Percentiles rank a stretch among this genome's conserved stretches.
These are phyloP conservation scores for Xiphophorus couchianus DNA, from an alignment of 2,113 vertebrate species.

Conservation along the genomic window DNA sequence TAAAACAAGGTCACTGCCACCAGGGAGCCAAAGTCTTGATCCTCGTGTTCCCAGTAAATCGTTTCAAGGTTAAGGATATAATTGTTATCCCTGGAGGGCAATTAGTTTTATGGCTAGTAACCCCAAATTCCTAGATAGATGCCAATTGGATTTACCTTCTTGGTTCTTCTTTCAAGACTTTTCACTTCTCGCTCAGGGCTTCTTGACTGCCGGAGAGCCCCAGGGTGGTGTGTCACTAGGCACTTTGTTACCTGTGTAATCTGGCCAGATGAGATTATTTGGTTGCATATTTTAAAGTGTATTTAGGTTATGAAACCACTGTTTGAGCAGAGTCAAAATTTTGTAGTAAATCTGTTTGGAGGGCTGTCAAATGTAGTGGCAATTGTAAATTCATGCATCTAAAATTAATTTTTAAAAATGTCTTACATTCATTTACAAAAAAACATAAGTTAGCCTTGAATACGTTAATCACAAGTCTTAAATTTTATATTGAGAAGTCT, in stretches of 20 bases:
- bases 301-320: not conserved
- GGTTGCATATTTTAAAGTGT: not conserved
- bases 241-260: not conserved
- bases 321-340: not conserved
- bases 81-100: constrained; percentile 1
- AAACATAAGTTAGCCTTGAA: no score
- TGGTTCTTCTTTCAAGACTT: not conserved
- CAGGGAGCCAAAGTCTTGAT: constrained; percentile 4
- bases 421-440: no score
- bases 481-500: no score
- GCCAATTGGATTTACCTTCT: constrained; percentile 2
- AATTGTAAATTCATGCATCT: no score
- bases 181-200: not conserved
- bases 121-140: not conserved
- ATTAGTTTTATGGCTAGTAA: not conserved
- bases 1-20: constrained; percentile 6
- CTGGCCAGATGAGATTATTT: not conserved
- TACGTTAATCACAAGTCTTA: no score
- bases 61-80: constrained; percentile 8
- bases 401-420: no score
- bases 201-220: not conserved
- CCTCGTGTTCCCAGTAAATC: not conserved
- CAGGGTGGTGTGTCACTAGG: not conserved
- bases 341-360: not conserved
- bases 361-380: no score